These are phyloP conservation scores for Callimorpha dominula DNA, from an alignment of 2,888 invertebrate genomes.

Conservation along the genomic window DNA sequence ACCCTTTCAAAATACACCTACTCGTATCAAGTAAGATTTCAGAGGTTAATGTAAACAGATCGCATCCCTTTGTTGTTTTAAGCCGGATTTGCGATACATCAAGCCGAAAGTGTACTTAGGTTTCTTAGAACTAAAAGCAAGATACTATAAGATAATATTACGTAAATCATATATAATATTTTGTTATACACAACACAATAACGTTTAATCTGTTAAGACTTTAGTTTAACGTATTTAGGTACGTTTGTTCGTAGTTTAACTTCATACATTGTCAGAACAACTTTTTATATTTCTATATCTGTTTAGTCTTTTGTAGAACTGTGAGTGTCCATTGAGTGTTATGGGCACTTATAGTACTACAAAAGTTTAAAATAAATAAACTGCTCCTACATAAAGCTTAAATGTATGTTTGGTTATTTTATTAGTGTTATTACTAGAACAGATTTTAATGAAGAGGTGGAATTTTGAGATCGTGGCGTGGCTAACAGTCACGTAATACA, in stretches of 20 bases:
- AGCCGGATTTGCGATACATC: slow-evolving; percentile 41
- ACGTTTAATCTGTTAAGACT: not conserved
- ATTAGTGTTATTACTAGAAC: too few relatives aligned
- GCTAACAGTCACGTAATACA: too few relatives aligned
- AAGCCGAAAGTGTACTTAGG: slow-evolving; percentile 14
- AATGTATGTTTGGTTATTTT: too few relatives aligned
- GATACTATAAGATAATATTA: not conserved
- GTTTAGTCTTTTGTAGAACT: not conserved
- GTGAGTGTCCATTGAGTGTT: too few relatives aligned
- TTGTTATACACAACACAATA: not conserved
- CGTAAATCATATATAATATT: not conserved
- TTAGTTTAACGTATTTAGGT: not conserved
- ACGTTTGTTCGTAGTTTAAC: not conserved
- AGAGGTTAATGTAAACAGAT: slow-evolving; percentile 54
- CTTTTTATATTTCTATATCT: not conserved
- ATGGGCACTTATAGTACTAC: too few relatives aligned
- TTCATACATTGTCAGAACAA: not conserved
- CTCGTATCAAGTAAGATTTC: slow-evolving; percentile 39
- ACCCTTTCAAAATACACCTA: slow-evolving; percentile 37
- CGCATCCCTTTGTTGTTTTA: slow-evolving; percentile 62
- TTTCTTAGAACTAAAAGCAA: slow-evolving; percentile 1
- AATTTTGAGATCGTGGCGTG: not conserved
- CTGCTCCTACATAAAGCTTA: too few relatives aligned
- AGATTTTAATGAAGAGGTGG: too few relatives aligned
- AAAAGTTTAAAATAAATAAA: too few relatives aligned